Evolutionary conservation across 2,113 vertebrate species (phyloP), one percentile per base, ranked within the genome.

Genomic region (Indicator maculatus): DNA sequence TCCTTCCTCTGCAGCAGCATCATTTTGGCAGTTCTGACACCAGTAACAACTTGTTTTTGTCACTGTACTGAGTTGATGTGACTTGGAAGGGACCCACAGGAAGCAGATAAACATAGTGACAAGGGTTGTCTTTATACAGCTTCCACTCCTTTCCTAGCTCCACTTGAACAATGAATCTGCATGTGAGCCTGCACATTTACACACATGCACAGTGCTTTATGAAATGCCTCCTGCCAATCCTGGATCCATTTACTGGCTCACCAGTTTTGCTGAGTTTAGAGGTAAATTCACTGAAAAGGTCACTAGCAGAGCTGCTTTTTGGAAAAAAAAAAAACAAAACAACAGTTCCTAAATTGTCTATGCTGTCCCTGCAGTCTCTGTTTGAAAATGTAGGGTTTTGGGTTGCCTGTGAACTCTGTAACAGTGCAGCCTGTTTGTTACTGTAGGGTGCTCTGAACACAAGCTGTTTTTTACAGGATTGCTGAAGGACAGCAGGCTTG

Each of bases 21-120:
- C 65, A 50, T 86, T 76, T 93, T 93, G 93, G 86, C 93, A 96
- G 73, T 50, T 72, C 83, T 96, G 91, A 95, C 89, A 93, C 80
- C 85, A 93, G 61, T 81, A 95, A 93, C 90, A 92, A 94, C 90
- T 96, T 95, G 79, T 53, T 96, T 95, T 94, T 95, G 79, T 97
- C 85, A 72, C 47, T 65, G 70, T 81, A 39, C 86, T 92, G 86
- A 96, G 88, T 55, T 24, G 31, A 45, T 94, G 80, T 94, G 96
- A 95, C 88, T 58, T 84, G 65, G 83, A 90, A 91, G 83, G 36
- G 53, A 60, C 86, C 83, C 80, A 88, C 58, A 69, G 79, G 70
- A 73, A 92, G 59, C 66, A 86, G 90, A 86, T 84, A 72, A 91
- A 86, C 63, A 31, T n/a, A 79, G 90, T 83, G 84, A 71, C 36